A percentile compares a stretch with the other conserved stretches of the same genome.
Conservation (phyloP, 2,113 vertebrate species). For the Pavo muticus region DNA sequence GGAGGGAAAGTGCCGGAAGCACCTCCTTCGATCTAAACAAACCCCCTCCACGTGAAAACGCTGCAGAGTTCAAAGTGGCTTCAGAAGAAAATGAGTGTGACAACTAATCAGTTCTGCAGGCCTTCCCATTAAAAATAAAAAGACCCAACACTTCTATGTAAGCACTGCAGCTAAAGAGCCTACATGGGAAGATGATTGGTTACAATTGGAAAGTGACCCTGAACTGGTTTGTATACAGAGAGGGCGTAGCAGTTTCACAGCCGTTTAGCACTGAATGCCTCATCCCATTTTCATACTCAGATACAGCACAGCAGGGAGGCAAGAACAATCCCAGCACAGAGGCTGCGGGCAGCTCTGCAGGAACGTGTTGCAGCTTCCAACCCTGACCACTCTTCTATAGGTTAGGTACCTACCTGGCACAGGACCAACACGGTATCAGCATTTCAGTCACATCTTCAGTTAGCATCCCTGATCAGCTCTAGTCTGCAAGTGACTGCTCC, state of each 20-base stretch:
- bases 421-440: neutral
- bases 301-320: neutral
- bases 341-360: neutral
- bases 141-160: neutral
- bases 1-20: neutral
- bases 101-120: neutral
- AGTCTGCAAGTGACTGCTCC: neutral
- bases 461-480: neutral
- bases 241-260: neutral
- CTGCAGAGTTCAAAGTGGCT: neutral
- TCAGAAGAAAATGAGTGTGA: neutral
- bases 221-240: neutral
- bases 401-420: neutral
- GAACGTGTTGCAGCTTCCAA: neutral
- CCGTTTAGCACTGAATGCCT: neutral
- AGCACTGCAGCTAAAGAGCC: neutral
- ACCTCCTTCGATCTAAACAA: neutral
- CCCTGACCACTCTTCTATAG: neutral
- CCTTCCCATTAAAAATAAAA: neutral
- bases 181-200: neutral
- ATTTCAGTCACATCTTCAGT: conserved; percentile 7
- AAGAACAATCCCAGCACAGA: neutral
- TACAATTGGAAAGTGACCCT: neutral
- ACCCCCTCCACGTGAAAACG: neutral
- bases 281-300: neutral